Percentiles rank a stretch among this genome's conserved stretches.
These are phyloP conservation scores for Lamproptera curius DNA, from an alignment of 2,888 invertebrate species.

Conservation along the genomic window DNA sequence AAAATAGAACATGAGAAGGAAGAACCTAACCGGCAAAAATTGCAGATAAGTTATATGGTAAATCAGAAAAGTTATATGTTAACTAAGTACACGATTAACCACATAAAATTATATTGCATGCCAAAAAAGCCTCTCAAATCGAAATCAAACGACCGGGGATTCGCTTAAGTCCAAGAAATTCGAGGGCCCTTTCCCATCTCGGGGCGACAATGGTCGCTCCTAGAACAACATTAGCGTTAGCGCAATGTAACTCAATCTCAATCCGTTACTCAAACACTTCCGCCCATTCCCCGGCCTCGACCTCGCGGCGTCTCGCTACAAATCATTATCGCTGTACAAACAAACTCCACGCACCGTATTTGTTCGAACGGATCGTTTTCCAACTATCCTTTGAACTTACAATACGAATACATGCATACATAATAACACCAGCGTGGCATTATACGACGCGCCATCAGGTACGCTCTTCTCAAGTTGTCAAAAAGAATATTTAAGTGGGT, in stretches of 20 bases:
- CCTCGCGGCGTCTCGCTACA: constrained; percentile 1
- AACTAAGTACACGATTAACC: no score
- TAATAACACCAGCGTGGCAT: background rate
- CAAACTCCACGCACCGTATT: background rate
- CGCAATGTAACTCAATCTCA: constrained; percentile 2
- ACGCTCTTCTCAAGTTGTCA: no score
- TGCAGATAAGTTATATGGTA: no score
- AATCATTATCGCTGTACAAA: constrained; percentile 2
- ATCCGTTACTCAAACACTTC: constrained; percentile 2
- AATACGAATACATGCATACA: background rate
- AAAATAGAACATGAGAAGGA: no score
- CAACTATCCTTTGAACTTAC: background rate
- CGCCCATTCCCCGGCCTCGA: background rate
- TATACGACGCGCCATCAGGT: background rate
- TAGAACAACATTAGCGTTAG: background rate
- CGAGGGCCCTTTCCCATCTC: background rate
- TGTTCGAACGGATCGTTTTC: background rate
- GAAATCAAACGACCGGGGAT: background rate
- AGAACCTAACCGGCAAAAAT: no score
- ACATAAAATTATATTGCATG: no score
- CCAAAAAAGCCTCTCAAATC: background rate
- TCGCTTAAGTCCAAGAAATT: background rate
- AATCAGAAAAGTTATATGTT: no score
- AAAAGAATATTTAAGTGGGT: no score
- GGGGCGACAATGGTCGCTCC: background rate